Conservation (phyloP, 2,113 vertebrate genomes). For the Mirounga angustirostris region DNA sequence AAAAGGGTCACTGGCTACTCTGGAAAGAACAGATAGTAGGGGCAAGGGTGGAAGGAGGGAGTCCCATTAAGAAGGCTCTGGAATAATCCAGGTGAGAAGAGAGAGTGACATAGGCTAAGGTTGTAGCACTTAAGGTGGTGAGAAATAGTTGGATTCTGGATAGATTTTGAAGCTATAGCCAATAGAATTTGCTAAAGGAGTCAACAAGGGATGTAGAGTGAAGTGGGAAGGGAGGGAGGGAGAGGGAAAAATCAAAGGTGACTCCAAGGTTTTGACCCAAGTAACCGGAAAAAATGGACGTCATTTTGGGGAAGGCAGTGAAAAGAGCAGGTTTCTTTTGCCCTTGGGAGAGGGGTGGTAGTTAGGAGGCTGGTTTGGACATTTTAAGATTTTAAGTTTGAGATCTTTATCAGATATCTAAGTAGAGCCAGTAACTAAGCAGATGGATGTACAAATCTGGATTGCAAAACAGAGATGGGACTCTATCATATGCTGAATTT, state of each 20-base stretch:
- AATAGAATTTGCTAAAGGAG: not conserved
- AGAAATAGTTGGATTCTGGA: not conserved
- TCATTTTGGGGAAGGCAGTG: not conserved
- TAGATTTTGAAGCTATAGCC: slow-evolving; percentile 20
- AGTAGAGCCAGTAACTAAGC: not conserved
- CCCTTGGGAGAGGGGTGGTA: not conserved
- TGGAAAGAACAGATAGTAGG: not conserved
- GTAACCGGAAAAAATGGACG: not conserved
- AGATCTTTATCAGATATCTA: not conserved
- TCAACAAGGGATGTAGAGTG: not conserved
- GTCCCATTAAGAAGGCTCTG: not conserved
- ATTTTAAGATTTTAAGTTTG: slow-evolving; percentile 31
- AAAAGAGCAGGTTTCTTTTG: slow-evolving; percentile 11
- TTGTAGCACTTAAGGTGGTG: not conserved
- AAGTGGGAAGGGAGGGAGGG: not conserved
- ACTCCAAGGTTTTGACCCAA: not conserved
- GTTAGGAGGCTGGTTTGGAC: not conserved
- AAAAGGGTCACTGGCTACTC: not conserved
- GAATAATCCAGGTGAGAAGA: not conserved
- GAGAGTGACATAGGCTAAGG: not conserved
- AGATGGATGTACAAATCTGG: not conserved
- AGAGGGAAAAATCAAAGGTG: not conserved
- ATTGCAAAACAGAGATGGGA: not conserved
- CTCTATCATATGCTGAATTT: not conserved
- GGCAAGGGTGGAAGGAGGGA: not conserved